Evolutionary conservation across 1,140 invertebrate genomes (phyloP), one percentile per base, ranked within the genome.

Genomic region (Caerostris extrusa): DNA sequence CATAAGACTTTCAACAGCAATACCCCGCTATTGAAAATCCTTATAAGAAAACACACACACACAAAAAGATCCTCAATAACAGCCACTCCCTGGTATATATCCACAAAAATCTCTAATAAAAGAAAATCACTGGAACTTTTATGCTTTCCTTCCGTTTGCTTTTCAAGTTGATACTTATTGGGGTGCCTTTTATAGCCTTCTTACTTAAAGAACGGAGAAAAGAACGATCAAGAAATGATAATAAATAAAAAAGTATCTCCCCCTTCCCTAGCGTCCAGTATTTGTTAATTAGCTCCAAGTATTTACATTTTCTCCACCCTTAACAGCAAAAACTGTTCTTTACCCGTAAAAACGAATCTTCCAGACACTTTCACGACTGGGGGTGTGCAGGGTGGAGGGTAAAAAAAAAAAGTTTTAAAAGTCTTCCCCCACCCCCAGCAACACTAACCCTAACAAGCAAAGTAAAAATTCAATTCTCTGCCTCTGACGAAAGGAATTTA

Each of bases 231-330:
- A 61, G 71, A 53, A 77, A 77, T n/a, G 10, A 56, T 34, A 34
- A 34, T 34, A 34, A 34, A 34, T 34, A 34, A 69, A 89, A 77
- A 77, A 19, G n/a, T 61, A 34, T 8, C n/a, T 50, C 85, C 34
- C 55, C 19, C 6, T 53, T n/a, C 5, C 34, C 7, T 6, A 19
- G 57, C 14, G 50, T 81, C 87, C 64, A 89, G 64, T 90, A 90
- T 90, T 90, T 90, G 89, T 90, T 90, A 90, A 90, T 90, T 90
- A 90, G 89, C 67, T 56, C 71, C 14, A 71, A 69, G 89, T 90
- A 90, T 90, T 90, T 90, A 56, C 89, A 90, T 90, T 90, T 57
- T 69, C 3, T 57, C 55, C 7, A 58, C 34, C 57, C 56, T 57
- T 81, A 56, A 17, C n/a, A 81, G 61, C 56, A 81, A 81, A 90